Conservation (phyloP, 2,888 invertebrate genomes). For the Himalopsyche anomala region DNA sequence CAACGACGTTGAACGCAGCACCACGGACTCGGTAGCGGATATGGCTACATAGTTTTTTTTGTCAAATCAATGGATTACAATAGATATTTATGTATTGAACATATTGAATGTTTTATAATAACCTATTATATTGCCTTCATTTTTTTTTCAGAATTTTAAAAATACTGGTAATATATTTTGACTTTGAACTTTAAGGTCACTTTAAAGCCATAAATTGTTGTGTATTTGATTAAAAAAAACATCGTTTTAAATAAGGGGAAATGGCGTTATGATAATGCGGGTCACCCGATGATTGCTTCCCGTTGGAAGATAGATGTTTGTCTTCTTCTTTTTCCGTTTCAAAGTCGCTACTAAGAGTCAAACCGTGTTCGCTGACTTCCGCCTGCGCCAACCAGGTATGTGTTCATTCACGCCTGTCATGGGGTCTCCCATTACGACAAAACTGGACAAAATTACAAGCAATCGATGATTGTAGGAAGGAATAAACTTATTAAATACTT, state of each 20-base stretch:
- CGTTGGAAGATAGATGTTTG: not conserved
- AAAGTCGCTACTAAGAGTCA: constrained; percentile 42
- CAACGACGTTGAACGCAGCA: too few species aligned
- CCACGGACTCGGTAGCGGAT: too few species aligned
- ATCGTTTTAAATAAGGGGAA: not conserved
- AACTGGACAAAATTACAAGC: not conserved
- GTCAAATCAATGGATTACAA: too few species aligned
- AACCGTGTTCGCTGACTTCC: constrained; percentile 49
- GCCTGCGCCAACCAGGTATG: constrained; percentile 20
- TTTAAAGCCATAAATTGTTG: too few species aligned
- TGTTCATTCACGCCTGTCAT: constrained; percentile 22
- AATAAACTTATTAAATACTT: not conserved
- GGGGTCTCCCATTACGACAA: constrained; percentile 2
- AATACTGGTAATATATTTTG: too few species aligned
- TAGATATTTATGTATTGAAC: too few species aligned
- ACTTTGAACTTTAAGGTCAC: too few species aligned
- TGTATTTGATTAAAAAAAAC: too few species aligned
- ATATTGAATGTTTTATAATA: too few species aligned
- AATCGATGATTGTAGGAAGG: not conserved
- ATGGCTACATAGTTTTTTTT: too few species aligned
- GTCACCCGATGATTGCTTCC: constrained; percentile 26
- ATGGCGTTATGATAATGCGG: constrained; percentile 14
- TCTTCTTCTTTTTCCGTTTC: not conserved
- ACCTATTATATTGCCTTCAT: too few species aligned
- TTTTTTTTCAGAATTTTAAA: too few species aligned